Base-by-base conservation (phyloP, 2,888 invertebrate species). In the Entomobrya proxima region DNA sequence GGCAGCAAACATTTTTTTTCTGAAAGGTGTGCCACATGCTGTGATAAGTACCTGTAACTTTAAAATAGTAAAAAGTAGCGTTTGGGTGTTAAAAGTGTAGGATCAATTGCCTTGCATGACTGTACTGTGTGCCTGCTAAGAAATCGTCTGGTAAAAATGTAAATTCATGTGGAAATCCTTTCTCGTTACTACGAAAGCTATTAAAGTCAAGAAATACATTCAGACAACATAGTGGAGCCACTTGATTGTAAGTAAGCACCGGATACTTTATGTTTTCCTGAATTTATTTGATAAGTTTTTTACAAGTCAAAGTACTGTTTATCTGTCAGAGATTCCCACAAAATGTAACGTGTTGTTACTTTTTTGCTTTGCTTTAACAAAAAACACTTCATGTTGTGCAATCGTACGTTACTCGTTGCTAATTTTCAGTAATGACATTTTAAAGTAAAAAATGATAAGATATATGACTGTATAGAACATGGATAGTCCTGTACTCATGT, bases 111-210 rank as follows among this genome's bases (percentile, higher is more conserved):
- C 21, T 21, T 7, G 21, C 50, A 50, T 5, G 1, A 50, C n/a
- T 58, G 58, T 58, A n/a, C 13, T n/a, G 47, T 47, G n/a, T 47
- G n/a, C 47, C 44, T 44, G 11, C 44, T 44, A 44, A 7, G 7
- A 44, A 44, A 44, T 2, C n/a, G 44, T 44, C 55, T 55, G 4
- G 55, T 32, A 64, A 67, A 64, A 67, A 67, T 67, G 37, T 40
- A 44, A 69, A 76, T 69, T 69, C 72, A 37, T 37, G 72, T 67
- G 69, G 24, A 72, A 80, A 72, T 52, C 79, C 55, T 79, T 67
- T 37, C 67, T 67, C 67, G 67, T 79, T 69, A 5, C 21, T 80
- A n/a, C 80, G 58, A n/a, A 47, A 80, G 64, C 32, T 64, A 40
- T 61, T 64, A 61, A 64, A 52, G 11, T 32, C 76, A 37, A 11